These are phyloP conservation scores for Drosophila limbata DNA, from an alignment of 2,888 invertebrate genomes.

Conservation along the genomic window DNA sequence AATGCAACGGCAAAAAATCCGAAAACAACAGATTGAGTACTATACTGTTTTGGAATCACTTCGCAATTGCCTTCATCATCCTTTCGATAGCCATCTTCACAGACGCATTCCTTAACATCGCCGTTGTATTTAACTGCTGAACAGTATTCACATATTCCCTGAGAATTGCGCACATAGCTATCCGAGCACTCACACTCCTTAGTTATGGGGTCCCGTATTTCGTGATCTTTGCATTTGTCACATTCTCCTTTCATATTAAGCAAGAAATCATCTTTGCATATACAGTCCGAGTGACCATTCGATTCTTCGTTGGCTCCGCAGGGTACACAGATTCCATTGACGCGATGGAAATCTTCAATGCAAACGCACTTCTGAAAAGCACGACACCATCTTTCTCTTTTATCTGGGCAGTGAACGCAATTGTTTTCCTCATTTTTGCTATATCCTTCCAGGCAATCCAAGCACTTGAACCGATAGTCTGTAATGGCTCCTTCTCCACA, in stretches of 20 bases:
- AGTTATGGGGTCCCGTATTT: not conserved
- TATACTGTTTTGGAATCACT: not conserved
- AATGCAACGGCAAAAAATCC: not conserved
- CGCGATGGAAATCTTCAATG: not conserved
- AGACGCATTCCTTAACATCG: not conserved
- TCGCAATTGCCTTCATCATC: not conserved
- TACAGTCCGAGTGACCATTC: not conserved
- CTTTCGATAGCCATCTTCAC: not conserved
- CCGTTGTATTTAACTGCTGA: not conserved
- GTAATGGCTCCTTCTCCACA: not conserved
- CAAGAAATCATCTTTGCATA: not conserved
- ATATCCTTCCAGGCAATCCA: not conserved
- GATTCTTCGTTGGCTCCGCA: not conserved
- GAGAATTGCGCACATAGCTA: not conserved
- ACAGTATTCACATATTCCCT: not conserved
- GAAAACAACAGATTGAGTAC: not conserved
- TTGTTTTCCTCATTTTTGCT: not conserved
- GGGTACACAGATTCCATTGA: not conserved
- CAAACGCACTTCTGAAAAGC: not conserved
- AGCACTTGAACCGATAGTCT: not conserved
- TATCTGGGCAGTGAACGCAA: conserved; percentile 2
- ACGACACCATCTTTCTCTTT: not conserved
- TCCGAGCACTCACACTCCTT: not conserved
- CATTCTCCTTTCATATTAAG: not conserved
- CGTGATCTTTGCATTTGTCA: not conserved